Evolutionary conservation across 30 jellyfish, hydroid and myxozoan genomes (phyloP), one percentile per base, ranked within the genome.

Genomic region (Hydractinia symbiolongicarpus): DNA sequence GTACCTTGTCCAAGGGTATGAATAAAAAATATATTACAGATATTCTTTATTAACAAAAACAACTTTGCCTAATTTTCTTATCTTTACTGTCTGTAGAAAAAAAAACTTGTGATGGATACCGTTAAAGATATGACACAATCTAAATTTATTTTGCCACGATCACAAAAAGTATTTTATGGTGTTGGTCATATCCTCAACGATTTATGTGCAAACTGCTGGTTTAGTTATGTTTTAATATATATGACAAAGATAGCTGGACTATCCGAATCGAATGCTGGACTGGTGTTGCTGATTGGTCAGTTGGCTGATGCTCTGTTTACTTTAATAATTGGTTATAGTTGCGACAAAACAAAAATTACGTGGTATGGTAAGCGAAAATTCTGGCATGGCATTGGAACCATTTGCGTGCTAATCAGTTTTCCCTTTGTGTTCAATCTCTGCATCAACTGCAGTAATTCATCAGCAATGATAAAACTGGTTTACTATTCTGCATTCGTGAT

Each of bases 181-280:
- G 95, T 92, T 70, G 98, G 98, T 16, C 98, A 92, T 54, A 83
- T 88, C 8, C 83, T 86, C 73, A 92, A 92, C 85, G 98, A 92
- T 54, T 72, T 92, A 15, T 92, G 98, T 73, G 91, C 98, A 10
- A 92, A 92, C 81, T 86, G 96, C 52, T 92, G 98, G 98, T 88
- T 92, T 56, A 86, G 96, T 53, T 92, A 92, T 61, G 62, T 92
- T 55, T 78, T 92, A 54, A 40, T 92, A 7, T 92, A 82, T 74
- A 84, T 86, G 96, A 92, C 95, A 9, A 92, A 92, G 57, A 90
- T 92, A 6, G 95, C 84, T 57, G 96, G 97, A 5, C 85, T 92
- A 0, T 92, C 98, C 67, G 81, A 87, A 51, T 85, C 88, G 13
- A 56, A 76, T 68, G 96, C 98, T 8, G 98, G 98, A 4, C 82